Base-by-base conservation (phyloP, 2,113 vertebrate genomes). In the Danio rerio region DNA sequence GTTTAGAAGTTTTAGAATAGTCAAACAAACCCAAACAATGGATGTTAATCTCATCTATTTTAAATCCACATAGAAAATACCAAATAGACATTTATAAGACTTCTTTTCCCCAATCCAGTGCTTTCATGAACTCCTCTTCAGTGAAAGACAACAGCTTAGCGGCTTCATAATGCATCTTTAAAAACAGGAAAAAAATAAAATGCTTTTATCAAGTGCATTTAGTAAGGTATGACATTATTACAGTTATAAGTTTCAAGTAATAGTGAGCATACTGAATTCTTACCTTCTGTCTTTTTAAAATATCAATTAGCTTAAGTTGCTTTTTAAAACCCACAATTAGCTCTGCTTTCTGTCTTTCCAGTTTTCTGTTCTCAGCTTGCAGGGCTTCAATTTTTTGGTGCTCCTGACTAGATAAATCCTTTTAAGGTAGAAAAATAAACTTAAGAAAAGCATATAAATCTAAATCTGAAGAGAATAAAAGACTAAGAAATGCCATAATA, bases 221-320 rank as follows among this genome's bases (percentile, higher is more conserved):
- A 3, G 16, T 42, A 10, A 45, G 13, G 4, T 43, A 55, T 16
- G 8, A 31, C 59, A 55, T 9, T n/a, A 70, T 5, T 45, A 7
- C 9, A 56, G 45, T 65, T 6, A 16, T 1, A 15, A 20, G 5
- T 47, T 73, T 68, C 58, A 21, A 18, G 40, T 66, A 66, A n/a
- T 45, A 47, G 5, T 7, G 16, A 66, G 47, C 0, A 49, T 11
- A 6, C 5, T 7, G 11, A 55, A 8, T 20, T 89, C 78, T 91
- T 86, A 97, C 97, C 95, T 98, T 98, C 88, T 99, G 96, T 91
- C 94, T 96, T 93, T 98, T 98, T 86, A 99, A 94, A 88, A 99
- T 89, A 90, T 98, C 97, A 47, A 98, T 99, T 84, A 99, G 90
- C 88, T 96, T 96, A 31, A 99, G 90, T 76, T 99, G 98, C 87